Evolutionary conservation across 2,113 vertebrate genomes (phyloP).

Genomic region (Tichodroma muraria): DNA sequence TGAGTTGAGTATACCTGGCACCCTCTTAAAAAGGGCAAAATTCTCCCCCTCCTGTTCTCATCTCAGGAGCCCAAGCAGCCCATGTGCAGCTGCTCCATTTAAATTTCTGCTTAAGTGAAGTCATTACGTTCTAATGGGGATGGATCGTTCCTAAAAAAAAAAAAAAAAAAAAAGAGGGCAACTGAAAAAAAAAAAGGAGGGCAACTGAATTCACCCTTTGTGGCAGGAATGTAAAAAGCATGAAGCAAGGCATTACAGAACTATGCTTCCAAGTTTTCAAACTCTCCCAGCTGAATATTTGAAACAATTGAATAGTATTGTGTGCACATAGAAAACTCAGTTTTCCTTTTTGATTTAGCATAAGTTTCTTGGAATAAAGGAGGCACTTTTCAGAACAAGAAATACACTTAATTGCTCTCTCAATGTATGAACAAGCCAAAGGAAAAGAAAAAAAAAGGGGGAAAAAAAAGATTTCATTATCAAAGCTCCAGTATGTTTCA

Average conservation of each 20-base stretch:
- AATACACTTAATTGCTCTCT: not conserved
- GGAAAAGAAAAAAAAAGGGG: not conserved
- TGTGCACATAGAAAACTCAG: not conserved
- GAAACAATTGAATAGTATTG: not conserved
- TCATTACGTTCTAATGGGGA: fast-evolving
- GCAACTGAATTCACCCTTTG: not conserved
- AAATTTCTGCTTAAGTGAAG: not conserved
- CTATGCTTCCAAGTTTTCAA: not conserved
- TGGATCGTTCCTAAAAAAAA: not conserved
- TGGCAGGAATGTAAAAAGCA: not conserved
- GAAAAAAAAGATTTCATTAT: not conserved
- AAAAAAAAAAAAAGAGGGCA: not conserved
- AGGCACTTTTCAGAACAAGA: not conserved
- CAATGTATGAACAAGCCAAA: not conserved
- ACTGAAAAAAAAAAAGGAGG: not conserved
- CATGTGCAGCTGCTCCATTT: not conserved
- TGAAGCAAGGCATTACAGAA: not conserved
- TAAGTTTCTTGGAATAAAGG: not conserved
- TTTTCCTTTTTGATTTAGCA: not conserved
- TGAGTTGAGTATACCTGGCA: not conserved
- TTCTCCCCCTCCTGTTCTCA: not conserved
- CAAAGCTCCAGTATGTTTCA: not conserved
- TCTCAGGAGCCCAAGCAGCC: not conserved
- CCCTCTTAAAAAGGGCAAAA: not conserved
- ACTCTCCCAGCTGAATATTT: not conserved